These are phyloP conservation scores for Eupithecia pulchellata DNA, from an alignment of 2,888 invertebrate species.

Conservation along the genomic window DNA sequence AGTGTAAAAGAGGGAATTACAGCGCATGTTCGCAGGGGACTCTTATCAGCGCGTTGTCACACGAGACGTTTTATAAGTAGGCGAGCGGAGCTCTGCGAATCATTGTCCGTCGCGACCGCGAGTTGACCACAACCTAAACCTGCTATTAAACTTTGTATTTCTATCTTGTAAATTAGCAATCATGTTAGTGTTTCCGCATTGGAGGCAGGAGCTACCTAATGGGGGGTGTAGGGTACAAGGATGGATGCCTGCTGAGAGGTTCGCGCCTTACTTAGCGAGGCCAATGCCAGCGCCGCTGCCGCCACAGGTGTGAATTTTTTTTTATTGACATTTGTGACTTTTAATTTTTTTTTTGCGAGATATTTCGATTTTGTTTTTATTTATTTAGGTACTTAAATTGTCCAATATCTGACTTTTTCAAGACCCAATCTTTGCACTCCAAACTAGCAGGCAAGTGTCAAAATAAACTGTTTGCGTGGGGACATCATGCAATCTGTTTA, in stretches of 20 bases:
- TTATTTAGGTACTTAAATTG: neutral
- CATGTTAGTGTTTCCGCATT: constrained; percentile 80
- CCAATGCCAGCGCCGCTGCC: constrained; percentile 65
- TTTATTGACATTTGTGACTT: neutral
- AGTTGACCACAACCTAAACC: constrained; percentile 64
- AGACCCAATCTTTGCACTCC: neutral
- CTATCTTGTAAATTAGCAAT: constrained; percentile 29
- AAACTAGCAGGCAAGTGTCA: neutral
- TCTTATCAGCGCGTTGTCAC: constrained; percentile 79
- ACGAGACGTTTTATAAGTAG: constrained; percentile 81
- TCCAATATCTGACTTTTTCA: neutral
- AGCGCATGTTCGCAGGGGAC: constrained; percentile 77
- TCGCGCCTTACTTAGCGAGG: constrained; percentile 77
- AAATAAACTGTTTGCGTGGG: neutral
- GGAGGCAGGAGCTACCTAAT: constrained; percentile 68
- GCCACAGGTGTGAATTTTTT: constrained; percentile 68
- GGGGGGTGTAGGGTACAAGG: constrained; percentile 71
- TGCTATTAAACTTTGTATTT: constrained; percentile 2
- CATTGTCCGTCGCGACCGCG: constrained; percentile 73
- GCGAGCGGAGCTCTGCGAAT: constrained; percentile 64
- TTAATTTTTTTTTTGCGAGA: neutral
- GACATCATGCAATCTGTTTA: neutral
- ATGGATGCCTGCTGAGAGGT: constrained; percentile 79
- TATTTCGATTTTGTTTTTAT: neutral
- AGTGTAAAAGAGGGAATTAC: constrained; percentile 15